Evolutionary conservation across 2,888 invertebrate genomes (phyloP).

Genomic region (Lamellibrachia columna): DNA sequence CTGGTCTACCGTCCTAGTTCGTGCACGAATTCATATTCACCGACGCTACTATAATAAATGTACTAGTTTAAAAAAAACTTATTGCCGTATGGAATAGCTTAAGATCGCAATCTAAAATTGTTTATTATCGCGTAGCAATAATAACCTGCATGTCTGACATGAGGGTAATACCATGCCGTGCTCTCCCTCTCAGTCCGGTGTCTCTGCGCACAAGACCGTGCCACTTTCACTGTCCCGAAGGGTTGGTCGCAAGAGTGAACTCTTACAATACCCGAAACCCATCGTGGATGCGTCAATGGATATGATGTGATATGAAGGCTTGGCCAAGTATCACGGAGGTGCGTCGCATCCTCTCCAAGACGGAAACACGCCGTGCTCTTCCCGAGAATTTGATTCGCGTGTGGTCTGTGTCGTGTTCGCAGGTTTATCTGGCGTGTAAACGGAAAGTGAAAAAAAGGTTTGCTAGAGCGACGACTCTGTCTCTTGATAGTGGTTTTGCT

Average conservation of each 20-base stretch:
- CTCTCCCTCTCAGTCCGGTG: no score
- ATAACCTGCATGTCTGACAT: no score
- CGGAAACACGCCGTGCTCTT: background rate
- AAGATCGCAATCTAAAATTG: no score
- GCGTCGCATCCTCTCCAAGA: background rate
- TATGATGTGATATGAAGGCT: background rate
- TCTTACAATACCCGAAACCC: background rate
- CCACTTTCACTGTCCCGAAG: background rate
- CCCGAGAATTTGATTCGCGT: background rate
- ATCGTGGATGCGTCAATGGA: background rate
- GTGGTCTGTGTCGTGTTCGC: background rate
- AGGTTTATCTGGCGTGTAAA: background rate
- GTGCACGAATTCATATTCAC: no score
- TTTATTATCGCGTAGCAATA: no score
- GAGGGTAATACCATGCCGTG: no score
- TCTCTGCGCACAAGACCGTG: no score
- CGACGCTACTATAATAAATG: no score
- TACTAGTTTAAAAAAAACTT: no score
- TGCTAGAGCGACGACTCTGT: background rate
- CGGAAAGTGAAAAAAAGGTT: background rate
- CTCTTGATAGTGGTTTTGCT: background rate
- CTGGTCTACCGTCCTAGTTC: no score
- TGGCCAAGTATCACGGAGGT: background rate
- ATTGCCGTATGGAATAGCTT: no score
- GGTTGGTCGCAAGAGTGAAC: background rate